Base-by-base conservation (phyloP, 2,888 invertebrate species). In the Celastrina argiolus region DNA sequence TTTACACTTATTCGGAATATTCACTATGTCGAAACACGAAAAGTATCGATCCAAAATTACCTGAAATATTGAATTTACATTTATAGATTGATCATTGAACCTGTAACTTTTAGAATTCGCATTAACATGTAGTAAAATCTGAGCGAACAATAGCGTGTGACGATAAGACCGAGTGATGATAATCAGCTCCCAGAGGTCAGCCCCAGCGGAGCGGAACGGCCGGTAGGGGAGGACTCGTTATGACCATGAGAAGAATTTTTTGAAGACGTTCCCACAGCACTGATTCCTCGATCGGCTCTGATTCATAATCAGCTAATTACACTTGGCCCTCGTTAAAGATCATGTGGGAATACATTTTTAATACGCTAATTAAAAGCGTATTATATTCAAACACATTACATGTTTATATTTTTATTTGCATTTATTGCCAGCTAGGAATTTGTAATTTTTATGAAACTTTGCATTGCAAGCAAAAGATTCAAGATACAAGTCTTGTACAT, bases 261-360 rank as follows among this genome's bases (percentile, higher is more conserved):
- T 82, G 81, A 88, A 88, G 88, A 87, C 84, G 87, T 89, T 91
- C 90, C 89, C 90, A 91, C 90, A 75, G 83, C 86, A 82, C 84
- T 87, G 89, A 88, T 88, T 88, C 81, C 82, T 83, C 81, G 84
- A 85, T 88, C 84, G 84, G 81, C 85, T 84, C 82, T 83, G 86
- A 88, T 87, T 87, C 88, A 85, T 88, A 86, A 85, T 80, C 78
- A 82, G 80, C 81, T 87, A 86, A 89, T 88, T 88, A 88, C 82
- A 81, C 82, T 82, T 16, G 51, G 51, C 51, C 51, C 51, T 51
- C 51, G 51, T 70, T 72, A 71, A 68, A 70, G 31, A 63, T 59
- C 28, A 42, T 66, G 71, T 71, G 71, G 68, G 71, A 71, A 69
- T 42, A 3, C 18, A 31, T 66, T 67, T 70, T 66, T 65, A 64